Conservation (phyloP, 2,888 invertebrate genomes). For the Pseudococcus jackbeardsleyi region DNA sequence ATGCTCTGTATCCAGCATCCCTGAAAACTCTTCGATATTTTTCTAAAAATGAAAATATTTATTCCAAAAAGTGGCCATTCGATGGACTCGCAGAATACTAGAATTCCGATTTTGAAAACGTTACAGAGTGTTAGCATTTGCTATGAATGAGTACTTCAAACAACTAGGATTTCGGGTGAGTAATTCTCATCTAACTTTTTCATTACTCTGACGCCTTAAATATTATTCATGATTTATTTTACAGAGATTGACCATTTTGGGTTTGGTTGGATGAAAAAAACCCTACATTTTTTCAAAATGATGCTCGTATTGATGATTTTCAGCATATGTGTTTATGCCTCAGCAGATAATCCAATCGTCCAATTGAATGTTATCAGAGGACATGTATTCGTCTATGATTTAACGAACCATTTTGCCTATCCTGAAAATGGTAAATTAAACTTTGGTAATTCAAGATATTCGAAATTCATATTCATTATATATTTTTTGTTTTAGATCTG, state of each 20-base stretch:
- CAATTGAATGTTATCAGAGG: background rate
- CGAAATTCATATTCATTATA: background rate
- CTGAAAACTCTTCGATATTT: no score
- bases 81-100: no score
- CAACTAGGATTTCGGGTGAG: background rate
- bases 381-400: background rate
- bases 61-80: no score
- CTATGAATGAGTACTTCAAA: background rate
- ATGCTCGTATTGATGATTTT: background rate
- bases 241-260: background rate
- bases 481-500: slow-evolving; percentile 71
- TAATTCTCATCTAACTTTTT: background rate
- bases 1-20: no score
- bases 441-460: background rate
- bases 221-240: background rate
- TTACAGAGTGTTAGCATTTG: background rate
- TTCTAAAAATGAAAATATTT: no score
- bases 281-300: background rate
- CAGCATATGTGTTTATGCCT: background rate
- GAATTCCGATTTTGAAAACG: no score
- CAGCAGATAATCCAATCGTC: background rate
- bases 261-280: background rate
- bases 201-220: background rate
- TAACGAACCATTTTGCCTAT: background rate
- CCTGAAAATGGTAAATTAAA: background rate